Evolutionary conservation across 2,888 invertebrate genomes (phyloP), one percentile per base, ranked within the genome.

Genomic region (Endomychus coccineus): DNA sequence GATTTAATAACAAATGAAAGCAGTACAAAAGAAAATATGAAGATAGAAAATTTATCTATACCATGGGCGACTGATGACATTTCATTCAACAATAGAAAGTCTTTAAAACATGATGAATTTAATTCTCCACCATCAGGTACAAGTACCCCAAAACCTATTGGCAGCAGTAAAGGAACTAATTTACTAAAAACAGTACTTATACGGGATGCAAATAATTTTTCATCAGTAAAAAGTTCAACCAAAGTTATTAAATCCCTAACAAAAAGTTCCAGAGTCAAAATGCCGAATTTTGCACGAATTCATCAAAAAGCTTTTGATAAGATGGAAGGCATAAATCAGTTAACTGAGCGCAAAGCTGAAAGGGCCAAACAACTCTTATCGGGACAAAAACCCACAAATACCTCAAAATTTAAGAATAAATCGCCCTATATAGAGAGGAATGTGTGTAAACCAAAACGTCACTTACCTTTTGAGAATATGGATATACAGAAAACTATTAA

Each of bases 281-380:
- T 80, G 55, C 83, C 83, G 0, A 77, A 83, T 64, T 83, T 83
- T 58, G 71, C 76, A 1, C 72, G 75, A 3, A 70, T 83, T 33
- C 83, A 83, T 54, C 70, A 77, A 56, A 74, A 70, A 50, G 70
- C 73, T 34, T 81, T 78, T 52, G 70, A 70, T 16, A 73, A 73
- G 62, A 78, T 83, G 77, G 81, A 83, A 64, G 79, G 78, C 9
- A 56, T 83, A 10, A 62, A 70, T 24, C 78, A 83, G 52, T 73
- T 77, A 53, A 69, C 75, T 55, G 55, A 62, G 52, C 46, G 73
- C 38, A 67, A 61, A 52, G 69, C 68, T 10, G 53, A 56, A 46
- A 56, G 74, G 2, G 74, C 75, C 1, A 52, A 57, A 38, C 62
- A 62, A 38, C 58, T 74, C 24, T 39, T 61, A 7, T 57, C 59